phyloP scores from a whole-genome alignment of 2,797 vertebrate genomes.

The Microhierax caerulescens region DNA sequence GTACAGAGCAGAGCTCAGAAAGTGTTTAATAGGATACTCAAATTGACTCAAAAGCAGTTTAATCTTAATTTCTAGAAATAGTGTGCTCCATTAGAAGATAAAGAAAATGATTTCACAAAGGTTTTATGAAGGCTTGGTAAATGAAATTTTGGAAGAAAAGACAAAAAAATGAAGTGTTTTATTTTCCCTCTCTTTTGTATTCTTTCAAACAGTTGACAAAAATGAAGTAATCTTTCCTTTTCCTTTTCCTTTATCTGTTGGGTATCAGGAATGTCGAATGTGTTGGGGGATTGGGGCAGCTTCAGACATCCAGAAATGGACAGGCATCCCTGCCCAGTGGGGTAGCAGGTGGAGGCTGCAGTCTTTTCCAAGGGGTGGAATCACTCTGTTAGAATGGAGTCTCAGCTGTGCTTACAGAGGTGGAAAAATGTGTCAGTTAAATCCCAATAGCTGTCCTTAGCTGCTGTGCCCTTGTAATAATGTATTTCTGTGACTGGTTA shows the following conservation, averaged over 20 bases:
- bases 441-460: background rate
- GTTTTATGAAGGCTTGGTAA: background rate
- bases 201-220: background rate
- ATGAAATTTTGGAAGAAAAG: background rate
- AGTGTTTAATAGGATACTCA: background rate
- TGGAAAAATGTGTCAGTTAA: background rate
- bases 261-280: background rate
- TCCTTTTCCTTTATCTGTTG: background rate
- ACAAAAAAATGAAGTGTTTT: background rate
- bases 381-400: background rate
- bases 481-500: background rate
- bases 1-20: background rate
- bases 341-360: background rate
- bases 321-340: rapidly evolving
- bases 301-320: background rate
- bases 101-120: background rate
- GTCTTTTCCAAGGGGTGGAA: background rate
- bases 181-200: background rate
- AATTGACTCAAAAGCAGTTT: background rate
- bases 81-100: background rate
- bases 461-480: background rate
- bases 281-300: too few species aligned
- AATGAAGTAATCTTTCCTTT: background rate
- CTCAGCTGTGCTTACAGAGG: background rate
- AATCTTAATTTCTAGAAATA: background rate